Base-by-base conservation (phyloP, 2,888 invertebrate species). In the Drosophila sordidapex region DNA sequence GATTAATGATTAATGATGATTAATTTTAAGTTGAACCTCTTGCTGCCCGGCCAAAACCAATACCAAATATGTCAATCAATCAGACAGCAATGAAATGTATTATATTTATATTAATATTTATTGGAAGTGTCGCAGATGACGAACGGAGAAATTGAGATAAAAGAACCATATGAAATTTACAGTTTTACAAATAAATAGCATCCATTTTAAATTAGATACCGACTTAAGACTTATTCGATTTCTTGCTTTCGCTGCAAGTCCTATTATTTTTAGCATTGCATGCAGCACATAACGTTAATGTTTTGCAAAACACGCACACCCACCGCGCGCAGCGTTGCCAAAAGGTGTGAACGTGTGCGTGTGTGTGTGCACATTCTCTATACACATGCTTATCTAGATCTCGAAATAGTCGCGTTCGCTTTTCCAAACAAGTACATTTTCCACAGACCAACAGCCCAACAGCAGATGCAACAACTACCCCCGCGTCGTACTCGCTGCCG, bases 31-130 rank as follows among this genome's bases (percentile, higher is more conserved):
- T 82, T 58, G 58, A 85, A 80, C 85, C 90, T 85, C 83, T 87
- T 89, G 85, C 85, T 86, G 85, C 85, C 85, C 85, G 74, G 88
- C 85, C 82, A 74, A 57, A n/a, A 54, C 54, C 61, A 57, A n/a
- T 40, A 49, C 57, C 57, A 76, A 59, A 46, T n/a, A 52, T 56
- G 51, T 59, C 68, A 67, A 68, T 48, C 68, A 83, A 74, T 60
- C 88, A 75, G 79, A 62, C 82, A 78, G 87, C 87, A 89, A 81
- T 60, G 76, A 73, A 81, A 85, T 86, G 90, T 86, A 86, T 86
- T 86, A 86, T 80, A 80, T 83, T 70, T 76, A 80, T 85, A 89
- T 84, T 87, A 78, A 84, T 87, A 84, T 89, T 84, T 89, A 89
- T 89, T 86, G 89, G 90, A 84, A 74, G 82, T 69, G 84, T 81